Conservation (phyloP, 2,888 invertebrate species). For the Plutella xylostella region DNA sequence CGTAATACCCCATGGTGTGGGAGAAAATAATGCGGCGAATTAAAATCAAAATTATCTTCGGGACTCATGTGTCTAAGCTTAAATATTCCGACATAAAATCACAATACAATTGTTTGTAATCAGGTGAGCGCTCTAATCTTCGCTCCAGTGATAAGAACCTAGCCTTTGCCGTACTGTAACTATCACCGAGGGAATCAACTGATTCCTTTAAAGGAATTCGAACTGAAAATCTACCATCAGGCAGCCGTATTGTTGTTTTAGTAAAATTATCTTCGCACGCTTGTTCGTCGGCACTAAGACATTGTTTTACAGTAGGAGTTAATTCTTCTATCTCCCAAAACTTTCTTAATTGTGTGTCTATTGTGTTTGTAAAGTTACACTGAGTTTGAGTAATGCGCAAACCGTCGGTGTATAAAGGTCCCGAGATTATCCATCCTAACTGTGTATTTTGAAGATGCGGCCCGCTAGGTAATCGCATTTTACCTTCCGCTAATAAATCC, state of each 20-base stretch:
- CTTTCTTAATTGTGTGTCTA: not conserved
- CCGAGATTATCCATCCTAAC: not conserved
- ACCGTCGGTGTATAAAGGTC: not conserved
- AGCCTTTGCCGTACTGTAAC: not conserved
- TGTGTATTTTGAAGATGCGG: not conserved
- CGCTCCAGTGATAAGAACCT: not conserved
- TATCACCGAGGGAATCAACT: not conserved
- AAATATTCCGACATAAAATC: too few species aligned
- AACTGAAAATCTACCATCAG: not conserved
- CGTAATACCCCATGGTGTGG: too few species aligned
- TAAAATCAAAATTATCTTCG: too few species aligned
- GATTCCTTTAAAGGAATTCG: not conserved
- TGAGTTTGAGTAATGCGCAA: not conserved
- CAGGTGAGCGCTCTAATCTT: not conserved
- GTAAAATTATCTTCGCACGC: not conserved
- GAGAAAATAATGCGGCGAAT: too few species aligned
- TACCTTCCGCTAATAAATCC: not conserved
- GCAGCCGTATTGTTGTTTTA: not conserved
- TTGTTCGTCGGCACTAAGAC: not conserved
- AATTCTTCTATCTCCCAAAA: not conserved
- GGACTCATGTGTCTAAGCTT: too few species aligned
- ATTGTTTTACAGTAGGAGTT: not conserved
- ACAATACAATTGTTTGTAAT: too few species aligned
- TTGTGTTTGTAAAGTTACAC: not conserved
- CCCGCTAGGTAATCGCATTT: not conserved